Base-by-base conservation (phyloP, 2,797 vertebrate species). In the Artibeus jamaicensis region DNA sequence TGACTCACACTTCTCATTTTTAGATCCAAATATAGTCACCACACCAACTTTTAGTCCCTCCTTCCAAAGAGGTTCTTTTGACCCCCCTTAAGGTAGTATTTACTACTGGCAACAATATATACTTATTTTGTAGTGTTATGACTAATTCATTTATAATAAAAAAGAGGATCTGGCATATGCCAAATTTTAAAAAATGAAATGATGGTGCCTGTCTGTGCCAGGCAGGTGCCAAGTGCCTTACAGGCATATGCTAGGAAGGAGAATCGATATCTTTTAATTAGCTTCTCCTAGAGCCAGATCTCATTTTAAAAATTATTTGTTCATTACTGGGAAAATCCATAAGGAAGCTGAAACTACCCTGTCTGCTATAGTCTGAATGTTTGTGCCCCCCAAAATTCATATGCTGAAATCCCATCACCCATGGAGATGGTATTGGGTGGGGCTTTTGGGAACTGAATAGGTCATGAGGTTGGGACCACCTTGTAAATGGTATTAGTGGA, bases 61-160 rank as follows among this genome's bases (percentile, higher is more conserved):
- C 26, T 86, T 85, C 48, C 85, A 81, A 91, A 78, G 55, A 94
- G 65, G 65, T 86, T 16, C 18, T 48, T 93, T 88, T 82, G 44
- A 48, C 32, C n/a, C 93, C 39, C 29, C 22, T 32, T 86, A 50
- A 85, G 15, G 55, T 87, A 39, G 12, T 77, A 62, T 57, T 73
- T 89, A 70, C 44, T 89, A 46, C 39, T 65, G 86, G 24, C n/a
- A 81, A 85, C 16, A 8, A 21, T 79, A 76, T 76, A 5, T 65
- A 37, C 9, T 91, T 85, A 34, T 46, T 32, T 77, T 93, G 2
- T 6, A 62, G 48, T 15, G 29, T 74, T 48, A 67, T 39, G 62
- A 59, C 55, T 73, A 78, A 94, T 76, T 73, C 18, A 57, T n/a
- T 85, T 91, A 68, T 26, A 62, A 78, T 57, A 71, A 93, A 39